phyloP scores from a whole-genome alignment of 2,113 vertebrate genomes.

The Thamnophis sirtalis region DNA sequence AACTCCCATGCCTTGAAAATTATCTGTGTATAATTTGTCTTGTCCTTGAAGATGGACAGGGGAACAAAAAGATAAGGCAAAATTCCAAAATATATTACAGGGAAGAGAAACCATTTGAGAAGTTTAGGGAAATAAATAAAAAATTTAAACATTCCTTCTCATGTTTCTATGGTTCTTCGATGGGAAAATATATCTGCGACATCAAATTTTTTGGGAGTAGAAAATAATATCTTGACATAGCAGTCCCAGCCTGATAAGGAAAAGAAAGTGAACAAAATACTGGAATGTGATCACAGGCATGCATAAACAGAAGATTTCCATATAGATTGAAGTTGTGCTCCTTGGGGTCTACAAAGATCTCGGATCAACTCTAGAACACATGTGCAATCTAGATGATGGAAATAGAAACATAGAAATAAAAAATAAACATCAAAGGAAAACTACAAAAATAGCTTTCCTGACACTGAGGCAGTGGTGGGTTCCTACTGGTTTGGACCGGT shows the following conservation, averaged over 20 bases:
- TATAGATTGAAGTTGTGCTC: constrained; percentile 17
- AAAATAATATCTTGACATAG: not conserved
- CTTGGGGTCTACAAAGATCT: constrained; percentile 3
- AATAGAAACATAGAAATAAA: constrained; percentile 12
- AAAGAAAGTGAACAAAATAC: not conserved
- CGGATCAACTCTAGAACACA: constrained; percentile 3
- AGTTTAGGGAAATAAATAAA: not conserved
- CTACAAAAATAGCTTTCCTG: not conserved
- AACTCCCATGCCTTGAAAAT: not conserved
- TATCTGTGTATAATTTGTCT: not conserved
- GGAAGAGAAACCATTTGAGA: not conserved
- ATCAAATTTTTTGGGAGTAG: not conserved
- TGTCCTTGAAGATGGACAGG: not conserved
- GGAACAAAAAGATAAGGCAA: not conserved
- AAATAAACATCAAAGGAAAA: constrained; percentile 17
- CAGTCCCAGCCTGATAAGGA: not conserved
- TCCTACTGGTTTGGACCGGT: too few relatives aligned
- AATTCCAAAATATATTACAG: not conserved
- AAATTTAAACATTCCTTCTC: not conserved
- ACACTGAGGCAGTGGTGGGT: not conserved
- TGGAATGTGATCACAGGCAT: constrained; percentile 3
- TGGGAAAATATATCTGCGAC: not conserved
- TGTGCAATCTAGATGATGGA: not conserved
- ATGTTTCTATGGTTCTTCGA: not conserved
- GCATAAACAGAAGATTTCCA: constrained; percentile 19